These are phyloP conservation scores for Coremacera marginata DNA, from an alignment of 2,888 invertebrate genomes.

Conservation along the genomic window DNA sequence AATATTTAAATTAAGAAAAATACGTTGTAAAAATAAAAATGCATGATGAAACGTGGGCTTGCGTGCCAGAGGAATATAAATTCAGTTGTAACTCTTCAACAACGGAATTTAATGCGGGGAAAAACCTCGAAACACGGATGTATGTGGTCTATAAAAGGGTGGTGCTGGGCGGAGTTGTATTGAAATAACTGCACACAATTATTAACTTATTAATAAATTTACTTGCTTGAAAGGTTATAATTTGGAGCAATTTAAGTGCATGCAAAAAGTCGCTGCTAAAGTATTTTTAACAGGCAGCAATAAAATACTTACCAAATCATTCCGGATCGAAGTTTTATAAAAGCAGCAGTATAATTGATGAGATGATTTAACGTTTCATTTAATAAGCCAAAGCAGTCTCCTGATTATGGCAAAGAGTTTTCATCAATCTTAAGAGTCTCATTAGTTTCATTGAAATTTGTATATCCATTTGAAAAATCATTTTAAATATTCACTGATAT, in stretches of 20 bases:
- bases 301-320: not conserved
- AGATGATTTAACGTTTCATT: too few species aligned
- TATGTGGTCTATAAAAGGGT: not conserved
- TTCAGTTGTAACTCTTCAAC: slow-evolving; percentile 15
- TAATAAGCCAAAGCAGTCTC: too few species aligned
- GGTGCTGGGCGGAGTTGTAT: not conserved
- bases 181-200: slow-evolving; percentile 50
- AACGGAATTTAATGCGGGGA: not conserved
- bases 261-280: not conserved
- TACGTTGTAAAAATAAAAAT: not conserved
- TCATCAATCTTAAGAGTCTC: too few species aligned
- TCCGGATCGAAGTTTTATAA: too few species aligned
- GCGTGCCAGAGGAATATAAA: slow-evolving; percentile 27
- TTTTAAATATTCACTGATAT: too few species aligned
- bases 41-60: not conserved
- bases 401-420: too few species aligned
- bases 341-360: too few species aligned
- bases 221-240: slow-evolving; percentile 61
- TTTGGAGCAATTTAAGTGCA: slow-evolving; percentile 45
- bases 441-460: too few species aligned
- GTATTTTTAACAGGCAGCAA: not conserved
- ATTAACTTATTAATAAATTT: slow-evolving; percentile 66
- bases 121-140: not conserved
- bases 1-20: slow-evolving; percentile 17
- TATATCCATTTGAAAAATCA: too few species aligned